Conservation (phyloP, 2,113 vertebrate genomes). For the Thalassoma bifasciatum region DNA sequence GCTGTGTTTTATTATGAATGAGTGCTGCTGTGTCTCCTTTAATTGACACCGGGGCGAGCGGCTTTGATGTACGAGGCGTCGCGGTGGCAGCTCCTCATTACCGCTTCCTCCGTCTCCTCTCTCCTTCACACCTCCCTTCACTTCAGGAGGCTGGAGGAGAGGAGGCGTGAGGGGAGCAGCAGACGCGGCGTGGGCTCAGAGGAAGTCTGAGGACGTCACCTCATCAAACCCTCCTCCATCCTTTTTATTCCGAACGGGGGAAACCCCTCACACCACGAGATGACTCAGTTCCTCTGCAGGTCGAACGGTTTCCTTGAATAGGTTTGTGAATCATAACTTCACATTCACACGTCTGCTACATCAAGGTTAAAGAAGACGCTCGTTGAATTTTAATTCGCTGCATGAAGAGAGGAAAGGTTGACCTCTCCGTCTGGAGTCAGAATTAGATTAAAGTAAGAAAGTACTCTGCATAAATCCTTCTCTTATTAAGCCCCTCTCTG, state of each 20-base stretch:
- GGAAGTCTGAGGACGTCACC: slow-evolving; percentile 37
- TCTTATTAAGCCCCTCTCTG: no score
- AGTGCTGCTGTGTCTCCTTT: slow-evolving; percentile 49
- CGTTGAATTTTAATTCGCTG: background rate
- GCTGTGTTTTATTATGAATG: slow-evolving; percentile 73
- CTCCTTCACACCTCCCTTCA: background rate
- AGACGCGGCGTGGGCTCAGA: slow-evolving; percentile 26
- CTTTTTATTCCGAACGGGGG: slow-evolving; percentile 5
- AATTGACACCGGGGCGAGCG: slow-evolving; percentile 53
- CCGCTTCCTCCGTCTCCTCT: background rate
- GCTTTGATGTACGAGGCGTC: slow-evolving; percentile 60
- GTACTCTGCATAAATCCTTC: background rate
- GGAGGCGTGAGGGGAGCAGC: background rate
- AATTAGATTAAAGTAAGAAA: background rate
- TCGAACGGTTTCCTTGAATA: background rate
- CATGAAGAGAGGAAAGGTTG: background rate
- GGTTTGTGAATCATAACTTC: background rate
- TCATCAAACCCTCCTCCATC: slow-evolving; percentile 34
- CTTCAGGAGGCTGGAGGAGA: slow-evolving; percentile 19
- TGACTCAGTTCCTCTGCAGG: background rate
- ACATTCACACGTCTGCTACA: background rate
- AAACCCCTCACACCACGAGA: slow-evolving; percentile 23
- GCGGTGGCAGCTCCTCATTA: slow-evolving; percentile 61
- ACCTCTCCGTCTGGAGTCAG: background rate
- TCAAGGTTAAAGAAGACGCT: background rate